phyloP scores from a whole-genome alignment of 2,113 vertebrate species.

The Phainopepla nitens region DNA sequence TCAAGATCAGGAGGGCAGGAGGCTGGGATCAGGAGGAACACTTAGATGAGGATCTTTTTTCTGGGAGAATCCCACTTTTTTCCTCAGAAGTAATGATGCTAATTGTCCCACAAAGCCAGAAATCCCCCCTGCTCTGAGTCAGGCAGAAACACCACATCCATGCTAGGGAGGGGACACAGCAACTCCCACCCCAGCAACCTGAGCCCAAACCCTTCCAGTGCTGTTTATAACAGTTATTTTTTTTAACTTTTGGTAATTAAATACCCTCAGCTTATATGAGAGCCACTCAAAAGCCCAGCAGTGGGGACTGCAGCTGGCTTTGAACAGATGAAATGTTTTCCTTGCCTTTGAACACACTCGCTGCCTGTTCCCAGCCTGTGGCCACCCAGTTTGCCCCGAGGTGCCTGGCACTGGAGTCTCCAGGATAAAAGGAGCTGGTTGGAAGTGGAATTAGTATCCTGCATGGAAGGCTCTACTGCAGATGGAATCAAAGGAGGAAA shows the following conservation, averaged over 20 bases:
- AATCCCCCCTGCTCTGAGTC: neutral
- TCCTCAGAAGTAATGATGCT: neutral
- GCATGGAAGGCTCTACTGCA: neutral
- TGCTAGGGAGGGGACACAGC: neutral
- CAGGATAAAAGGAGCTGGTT: slow-evolving; percentile 12
- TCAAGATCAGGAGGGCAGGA: neutral
- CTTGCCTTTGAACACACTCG: neutral
- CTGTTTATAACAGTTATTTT: neutral
- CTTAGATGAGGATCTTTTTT: neutral
- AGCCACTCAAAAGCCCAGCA: neutral
- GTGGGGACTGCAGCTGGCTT: neutral
- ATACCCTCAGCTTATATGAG: neutral
- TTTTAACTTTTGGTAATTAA: neutral
- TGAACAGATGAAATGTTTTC: slow-evolving; percentile 11
- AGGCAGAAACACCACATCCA: neutral
- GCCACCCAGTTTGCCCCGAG: slow-evolving; percentile 36
- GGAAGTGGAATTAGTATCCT: slow-evolving; percentile 25
- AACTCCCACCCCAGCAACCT: neutral
- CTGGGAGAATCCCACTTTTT: neutral
- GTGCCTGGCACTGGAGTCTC: neutral
- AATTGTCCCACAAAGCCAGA: neutral
- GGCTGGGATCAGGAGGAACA: neutral
- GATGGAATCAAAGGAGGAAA: neutral
- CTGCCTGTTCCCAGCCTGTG: slow-evolving; percentile 7
- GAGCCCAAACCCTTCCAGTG: neutral